These are phyloP conservation scores for Thripadectes ignobilis DNA, from an alignment of 2,797 vertebrate species.

Conservation along the genomic window DNA sequence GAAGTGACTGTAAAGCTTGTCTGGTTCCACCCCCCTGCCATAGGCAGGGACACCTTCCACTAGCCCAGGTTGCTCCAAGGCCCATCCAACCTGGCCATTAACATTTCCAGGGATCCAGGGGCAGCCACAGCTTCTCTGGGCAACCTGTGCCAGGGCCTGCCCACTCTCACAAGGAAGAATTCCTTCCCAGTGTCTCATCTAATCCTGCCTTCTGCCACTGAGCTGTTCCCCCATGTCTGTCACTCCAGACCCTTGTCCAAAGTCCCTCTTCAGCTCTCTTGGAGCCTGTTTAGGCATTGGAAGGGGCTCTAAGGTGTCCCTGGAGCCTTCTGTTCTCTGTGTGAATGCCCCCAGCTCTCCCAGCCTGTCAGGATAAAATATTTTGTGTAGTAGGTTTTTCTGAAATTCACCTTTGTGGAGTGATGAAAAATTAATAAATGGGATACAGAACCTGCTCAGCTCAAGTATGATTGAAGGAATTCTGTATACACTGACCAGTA, in stretches of 20 bases:
- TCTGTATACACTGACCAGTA: not conserved
- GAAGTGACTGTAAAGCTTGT: not conserved
- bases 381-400: not conserved
- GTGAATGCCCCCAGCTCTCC: not conserved
- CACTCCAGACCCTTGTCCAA: accelerated
- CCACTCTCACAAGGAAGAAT: accelerated
- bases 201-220: accelerated
- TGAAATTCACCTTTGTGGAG: not conserved
- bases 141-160: accelerated
- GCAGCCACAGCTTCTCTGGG: not conserved
- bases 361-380: not conserved
- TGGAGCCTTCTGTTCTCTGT: not conserved
- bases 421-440: not conserved
- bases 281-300: not conserved
- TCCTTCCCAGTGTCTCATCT: not conserved
- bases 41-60: too few relatives aligned
- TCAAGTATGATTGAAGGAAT: not conserved
- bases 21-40: accelerated
- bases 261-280: not conserved
- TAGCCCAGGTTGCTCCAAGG: accelerated
- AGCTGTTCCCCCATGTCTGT: not conserved
- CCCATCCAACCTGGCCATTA: accelerated
- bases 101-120: not conserved
- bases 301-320: not conserved
- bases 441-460: not conserved